A percentile compares a stretch with the other conserved stretches of the same genome.
phyloP scores from a whole-genome alignment of 2,888 invertebrate species.

The Vesta saturnalis region DNA sequence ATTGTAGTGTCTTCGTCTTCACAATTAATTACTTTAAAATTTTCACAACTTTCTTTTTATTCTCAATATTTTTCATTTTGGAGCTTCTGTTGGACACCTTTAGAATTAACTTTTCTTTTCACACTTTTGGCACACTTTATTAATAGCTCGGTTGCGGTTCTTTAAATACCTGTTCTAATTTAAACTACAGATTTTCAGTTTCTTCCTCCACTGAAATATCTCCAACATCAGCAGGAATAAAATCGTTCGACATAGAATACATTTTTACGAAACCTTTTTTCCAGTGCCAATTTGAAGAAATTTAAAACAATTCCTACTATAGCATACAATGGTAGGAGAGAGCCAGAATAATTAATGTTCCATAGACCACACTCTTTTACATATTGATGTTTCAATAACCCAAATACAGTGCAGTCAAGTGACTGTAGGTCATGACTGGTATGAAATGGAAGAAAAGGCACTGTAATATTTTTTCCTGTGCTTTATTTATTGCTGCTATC shows the following conservation, averaged over 20 bases:
- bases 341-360: constrained; percentile 4
- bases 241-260: background rate
- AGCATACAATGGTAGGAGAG: constrained; percentile 5
- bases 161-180: background rate
- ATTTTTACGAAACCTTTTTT: background rate
- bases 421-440: constrained; percentile 8
- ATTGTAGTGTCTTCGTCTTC: too few species aligned
- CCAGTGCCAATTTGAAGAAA: background rate
- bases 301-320: constrained; percentile 7
- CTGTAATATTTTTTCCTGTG: constrained; percentile 8
- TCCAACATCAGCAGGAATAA: background rate
- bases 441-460: constrained; percentile 6
- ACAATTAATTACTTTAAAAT: too few species aligned
- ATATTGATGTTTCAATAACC: constrained; percentile 16
- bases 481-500: constrained; percentile 12
- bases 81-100: too few species aligned
- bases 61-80: too few species aligned
- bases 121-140: too few species aligned
- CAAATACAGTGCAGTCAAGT: constrained; percentile 11
- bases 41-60: too few species aligned
- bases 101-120: too few species aligned
- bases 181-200: background rate
- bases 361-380: constrained; percentile 2
- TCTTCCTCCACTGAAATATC: constrained; percentile 3
- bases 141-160: too few species aligned